Conservation (phyloP, 1,140 invertebrate species). For the Sitobion miscanthi region DNA sequence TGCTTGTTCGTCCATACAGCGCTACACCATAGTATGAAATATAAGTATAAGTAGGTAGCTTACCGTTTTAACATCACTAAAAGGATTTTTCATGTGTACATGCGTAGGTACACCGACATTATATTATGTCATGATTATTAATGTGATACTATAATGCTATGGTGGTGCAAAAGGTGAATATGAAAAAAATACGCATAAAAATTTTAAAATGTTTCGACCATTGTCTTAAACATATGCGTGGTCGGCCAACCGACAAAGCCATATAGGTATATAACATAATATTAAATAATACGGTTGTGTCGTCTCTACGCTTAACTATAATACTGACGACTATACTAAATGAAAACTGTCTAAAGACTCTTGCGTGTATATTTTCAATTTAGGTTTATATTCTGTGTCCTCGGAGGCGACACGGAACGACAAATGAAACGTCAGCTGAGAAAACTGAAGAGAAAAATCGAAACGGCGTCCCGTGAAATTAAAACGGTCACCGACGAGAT, state of each 20-base stretch:
- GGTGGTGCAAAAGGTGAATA: background rate
- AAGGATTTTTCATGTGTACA: no score
- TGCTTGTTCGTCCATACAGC: no score
- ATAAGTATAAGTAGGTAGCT: no score
- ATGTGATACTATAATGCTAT: background rate
- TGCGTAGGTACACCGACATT: background rate
- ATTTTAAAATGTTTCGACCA: background rate
- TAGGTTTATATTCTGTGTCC: background rate
- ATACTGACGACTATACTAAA: background rate
- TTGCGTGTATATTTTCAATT: background rate
- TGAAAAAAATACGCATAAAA: background rate
- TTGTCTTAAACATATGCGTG: background rate
- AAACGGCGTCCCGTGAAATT: background rate
- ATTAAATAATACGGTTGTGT: background rate
- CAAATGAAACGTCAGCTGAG: background rate
- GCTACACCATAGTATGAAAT: no score
- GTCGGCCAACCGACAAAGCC: background rate
- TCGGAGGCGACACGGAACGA: background rate
- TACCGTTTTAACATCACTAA: no score
- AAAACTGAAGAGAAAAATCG: background rate
- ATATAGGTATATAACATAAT: no score
- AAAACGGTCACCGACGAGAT: background rate
- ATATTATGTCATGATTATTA: background rate
- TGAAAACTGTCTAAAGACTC: background rate
- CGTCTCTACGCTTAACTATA: background rate